Evolutionary conservation across 2,113 vertebrate species (phyloP).

Genomic region (Apteryx owenii): DNA sequence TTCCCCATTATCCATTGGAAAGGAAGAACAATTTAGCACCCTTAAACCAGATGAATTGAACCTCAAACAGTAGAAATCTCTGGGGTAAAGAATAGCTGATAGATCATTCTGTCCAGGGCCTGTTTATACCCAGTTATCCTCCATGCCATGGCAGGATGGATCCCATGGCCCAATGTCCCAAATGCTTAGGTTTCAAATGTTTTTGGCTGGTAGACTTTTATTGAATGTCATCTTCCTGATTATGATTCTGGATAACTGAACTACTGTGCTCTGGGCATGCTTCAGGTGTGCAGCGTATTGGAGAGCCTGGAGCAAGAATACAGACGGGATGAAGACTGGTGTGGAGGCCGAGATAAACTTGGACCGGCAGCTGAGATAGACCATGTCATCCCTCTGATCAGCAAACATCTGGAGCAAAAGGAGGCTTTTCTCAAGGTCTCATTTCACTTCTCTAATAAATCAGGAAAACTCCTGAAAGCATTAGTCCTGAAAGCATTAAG

Average conservation of each 20-base stretch:
- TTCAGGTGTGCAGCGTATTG: constrained; percentile 94
- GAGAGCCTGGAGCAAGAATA: constrained; percentile 98
- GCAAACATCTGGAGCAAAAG: constrained; percentile 98
- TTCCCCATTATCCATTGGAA: neutral
- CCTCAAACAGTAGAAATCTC: neutral
- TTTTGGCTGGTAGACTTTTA: neutral
- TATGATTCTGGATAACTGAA: neutral
- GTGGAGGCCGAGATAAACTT: constrained; percentile 93
- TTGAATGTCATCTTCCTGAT: neutral
- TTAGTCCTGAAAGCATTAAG: neutral
- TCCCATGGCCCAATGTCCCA: neutral
- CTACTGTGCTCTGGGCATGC: neutral
- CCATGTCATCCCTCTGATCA: constrained; percentile 95
- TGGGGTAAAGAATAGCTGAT: neutral
- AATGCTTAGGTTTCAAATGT: neutral
- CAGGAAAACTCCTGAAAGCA: neutral
- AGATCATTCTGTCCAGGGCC: neutral
- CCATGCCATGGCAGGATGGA: too few species aligned
- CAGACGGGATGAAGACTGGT: constrained; percentile 96
- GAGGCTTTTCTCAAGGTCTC: constrained; percentile 93
- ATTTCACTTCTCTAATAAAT: neutral
- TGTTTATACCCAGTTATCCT: neutral
- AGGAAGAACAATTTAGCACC: neutral
- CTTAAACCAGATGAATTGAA: neutral
- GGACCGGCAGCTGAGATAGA: constrained; percentile 88